These are phyloP conservation scores for Sclerurus mexicanus DNA, from an alignment of 2,113 vertebrate genomes.

Conservation along the genomic window DNA sequence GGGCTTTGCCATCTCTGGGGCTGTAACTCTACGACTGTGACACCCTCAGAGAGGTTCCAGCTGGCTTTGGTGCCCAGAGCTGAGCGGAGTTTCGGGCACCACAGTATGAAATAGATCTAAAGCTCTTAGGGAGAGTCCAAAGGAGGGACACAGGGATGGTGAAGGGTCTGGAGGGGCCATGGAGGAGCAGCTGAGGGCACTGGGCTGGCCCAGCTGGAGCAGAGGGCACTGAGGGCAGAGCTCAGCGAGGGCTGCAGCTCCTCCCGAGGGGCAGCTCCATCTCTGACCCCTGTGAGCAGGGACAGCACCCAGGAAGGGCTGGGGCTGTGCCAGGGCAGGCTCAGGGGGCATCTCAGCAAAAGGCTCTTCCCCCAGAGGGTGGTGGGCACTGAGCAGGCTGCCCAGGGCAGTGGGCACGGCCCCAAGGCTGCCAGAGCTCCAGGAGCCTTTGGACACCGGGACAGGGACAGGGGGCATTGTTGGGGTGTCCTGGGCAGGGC, in stretches of 20 bases:
- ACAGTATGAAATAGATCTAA: rapidly evolving
- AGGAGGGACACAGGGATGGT: background rate
- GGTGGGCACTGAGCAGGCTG: background rate
- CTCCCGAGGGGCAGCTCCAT: too few species aligned
- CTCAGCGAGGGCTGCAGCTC: background rate
- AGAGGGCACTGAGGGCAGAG: background rate
- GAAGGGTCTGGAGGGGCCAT: background rate
- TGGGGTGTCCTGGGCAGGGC: background rate
- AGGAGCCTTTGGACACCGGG: background rate
- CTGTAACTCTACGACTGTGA: background rate
- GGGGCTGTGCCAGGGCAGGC: background rate
- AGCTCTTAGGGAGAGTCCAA: background rate
- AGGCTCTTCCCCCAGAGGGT: background rate
- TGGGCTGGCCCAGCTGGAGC: background rate
- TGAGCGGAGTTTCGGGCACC: background rate
- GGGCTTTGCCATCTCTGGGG: background rate
- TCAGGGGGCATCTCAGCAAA: background rate
- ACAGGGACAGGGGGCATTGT: background rate
- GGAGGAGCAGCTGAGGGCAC: background rate
- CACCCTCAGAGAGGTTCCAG: background rate
- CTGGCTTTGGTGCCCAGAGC: background rate
- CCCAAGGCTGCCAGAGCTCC: background rate
- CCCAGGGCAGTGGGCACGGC: background rate
- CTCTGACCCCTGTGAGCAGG: background rate
- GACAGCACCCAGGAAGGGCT: background rate